Conservation (phyloP, 2,888 invertebrate genomes). For the Apotomis capreana region DNA sequence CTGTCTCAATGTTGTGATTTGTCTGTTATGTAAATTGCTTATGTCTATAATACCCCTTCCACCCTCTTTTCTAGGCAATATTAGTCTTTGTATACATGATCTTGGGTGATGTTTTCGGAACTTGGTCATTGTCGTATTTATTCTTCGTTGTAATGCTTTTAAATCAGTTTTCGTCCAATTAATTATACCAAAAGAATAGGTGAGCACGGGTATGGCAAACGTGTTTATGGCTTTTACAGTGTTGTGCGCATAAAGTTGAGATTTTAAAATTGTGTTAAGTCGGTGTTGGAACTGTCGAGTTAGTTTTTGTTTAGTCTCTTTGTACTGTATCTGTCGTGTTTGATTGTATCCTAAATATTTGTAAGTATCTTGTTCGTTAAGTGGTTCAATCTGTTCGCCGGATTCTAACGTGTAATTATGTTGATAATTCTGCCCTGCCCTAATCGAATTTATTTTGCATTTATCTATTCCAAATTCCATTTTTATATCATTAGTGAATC, state of each 20-base stretch:
- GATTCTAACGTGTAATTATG: not conserved
- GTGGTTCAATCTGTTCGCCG: slow-evolving; percentile 23
- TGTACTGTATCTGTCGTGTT: slow-evolving; percentile 37
- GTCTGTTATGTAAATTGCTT: no score
- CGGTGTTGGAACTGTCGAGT: slow-evolving; percentile 37
- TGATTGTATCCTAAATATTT: slow-evolving; percentile 44
- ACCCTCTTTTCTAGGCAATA: not conserved
- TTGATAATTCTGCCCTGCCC: not conserved
- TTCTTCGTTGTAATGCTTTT: no score
- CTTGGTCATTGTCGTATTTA: no score
- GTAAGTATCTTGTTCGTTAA: slow-evolving; percentile 35
- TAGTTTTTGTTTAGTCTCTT: slow-evolving; percentile 36
- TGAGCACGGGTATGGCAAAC: slow-evolving; percentile 45
- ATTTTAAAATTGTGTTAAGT: slow-evolving; percentile 35
- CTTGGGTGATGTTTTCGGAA: slow-evolving; percentile 46
- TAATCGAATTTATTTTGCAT: slow-evolving; percentile 26
- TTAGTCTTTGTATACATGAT: slow-evolving; percentile 43
- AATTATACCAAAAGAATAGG: slow-evolving; percentile 48
- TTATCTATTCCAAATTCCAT: slow-evolving; percentile 10
- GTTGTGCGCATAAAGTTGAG: slow-evolving; percentile 41
- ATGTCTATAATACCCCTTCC: no score
- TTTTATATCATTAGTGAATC: slow-evolving; percentile 20
- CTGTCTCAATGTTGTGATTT: no score
- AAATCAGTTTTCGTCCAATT: slow-evolving; percentile 43
- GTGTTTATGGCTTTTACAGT: slow-evolving; percentile 45